phyloP scores from a whole-genome alignment of 2,888 invertebrate species.

The Cantharis rufa region DNA sequence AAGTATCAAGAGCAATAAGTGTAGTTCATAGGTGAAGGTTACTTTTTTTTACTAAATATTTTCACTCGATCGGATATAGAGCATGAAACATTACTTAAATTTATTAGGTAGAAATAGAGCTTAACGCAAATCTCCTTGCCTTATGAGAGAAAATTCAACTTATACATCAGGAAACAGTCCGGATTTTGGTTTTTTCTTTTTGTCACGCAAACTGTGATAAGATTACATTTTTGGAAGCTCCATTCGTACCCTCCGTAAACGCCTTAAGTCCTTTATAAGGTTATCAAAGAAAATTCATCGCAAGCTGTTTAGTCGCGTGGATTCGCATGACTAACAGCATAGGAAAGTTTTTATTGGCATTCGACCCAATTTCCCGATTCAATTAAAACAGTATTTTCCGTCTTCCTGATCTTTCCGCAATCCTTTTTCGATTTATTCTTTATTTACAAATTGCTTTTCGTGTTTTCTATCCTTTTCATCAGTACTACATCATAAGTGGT shows the following conservation, averaged over 20 bases:
- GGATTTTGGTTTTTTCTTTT: background rate
- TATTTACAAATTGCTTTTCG: background rate
- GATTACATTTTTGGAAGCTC: background rate
- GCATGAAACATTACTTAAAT: too few species aligned
- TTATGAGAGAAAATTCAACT: too few species aligned
- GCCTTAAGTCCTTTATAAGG: background rate
- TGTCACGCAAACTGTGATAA: background rate
- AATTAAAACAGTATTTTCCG: background rate
- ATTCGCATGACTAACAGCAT: background rate
- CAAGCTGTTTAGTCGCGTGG: background rate
- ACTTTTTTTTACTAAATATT: too few species aligned
- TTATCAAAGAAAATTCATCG: background rate
- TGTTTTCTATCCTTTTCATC: background rate
- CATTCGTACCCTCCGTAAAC: background rate
- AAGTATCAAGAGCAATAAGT: too few species aligned
- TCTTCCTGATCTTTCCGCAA: background rate
- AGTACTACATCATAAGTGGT: background rate
- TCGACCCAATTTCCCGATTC: background rate
- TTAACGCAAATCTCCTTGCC: too few species aligned
- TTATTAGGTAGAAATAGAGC: too few species aligned
- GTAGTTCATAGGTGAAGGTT: too few species aligned
- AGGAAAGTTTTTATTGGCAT: background rate
- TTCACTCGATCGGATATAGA: too few species aligned
- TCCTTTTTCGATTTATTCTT: background rate
- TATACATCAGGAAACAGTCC: too few species aligned